Percentiles rank a stretch among this genome's conserved stretches.
Evolutionary conservation across 2,113 vertebrate genomes (phyloP).

Genomic region (Pachyramphus minor): DNA sequence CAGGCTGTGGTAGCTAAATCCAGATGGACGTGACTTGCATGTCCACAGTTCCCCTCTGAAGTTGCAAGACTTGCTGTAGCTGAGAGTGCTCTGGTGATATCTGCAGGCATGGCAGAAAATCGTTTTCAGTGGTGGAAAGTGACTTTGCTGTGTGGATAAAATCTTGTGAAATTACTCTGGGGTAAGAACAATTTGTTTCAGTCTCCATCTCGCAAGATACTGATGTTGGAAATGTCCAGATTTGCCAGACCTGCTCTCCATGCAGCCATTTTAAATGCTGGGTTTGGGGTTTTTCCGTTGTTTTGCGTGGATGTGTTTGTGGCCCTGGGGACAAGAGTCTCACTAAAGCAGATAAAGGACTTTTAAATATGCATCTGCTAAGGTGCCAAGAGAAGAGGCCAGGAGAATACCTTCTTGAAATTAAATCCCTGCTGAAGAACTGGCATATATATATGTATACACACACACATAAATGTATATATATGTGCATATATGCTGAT

Average conservation of each 20-base stretch:
- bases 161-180: conserved; percentile 23
- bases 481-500: accelerated
- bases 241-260: not conserved
- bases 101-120: conserved; percentile 41
- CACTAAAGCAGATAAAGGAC: not conserved
- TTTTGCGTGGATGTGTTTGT: not conserved
- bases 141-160: conserved; percentile 44
- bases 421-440: not conserved
- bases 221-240: not conserved
- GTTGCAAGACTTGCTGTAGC: not conserved
- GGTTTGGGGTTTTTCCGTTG: not conserved
- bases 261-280: not conserved
- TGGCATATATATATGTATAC: accelerated
- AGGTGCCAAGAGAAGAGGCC: not conserved
- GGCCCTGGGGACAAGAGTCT: not conserved
- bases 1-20: conserved; percentile 15
- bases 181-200: conserved; percentile 33
- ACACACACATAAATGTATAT: not conserved
- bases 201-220: not conserved
- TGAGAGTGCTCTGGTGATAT: not conserved
- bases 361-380: not conserved
- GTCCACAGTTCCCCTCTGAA: not conserved
- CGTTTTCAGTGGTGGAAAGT: not conserved
- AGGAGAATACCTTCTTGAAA: not conserved
- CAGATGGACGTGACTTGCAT: not conserved